A percentile compares a stretch with the other conserved stretches of the same genome.
Conservation (phyloP, 2,113 vertebrate genomes). For the Trematocara unimaculatum region DNA sequence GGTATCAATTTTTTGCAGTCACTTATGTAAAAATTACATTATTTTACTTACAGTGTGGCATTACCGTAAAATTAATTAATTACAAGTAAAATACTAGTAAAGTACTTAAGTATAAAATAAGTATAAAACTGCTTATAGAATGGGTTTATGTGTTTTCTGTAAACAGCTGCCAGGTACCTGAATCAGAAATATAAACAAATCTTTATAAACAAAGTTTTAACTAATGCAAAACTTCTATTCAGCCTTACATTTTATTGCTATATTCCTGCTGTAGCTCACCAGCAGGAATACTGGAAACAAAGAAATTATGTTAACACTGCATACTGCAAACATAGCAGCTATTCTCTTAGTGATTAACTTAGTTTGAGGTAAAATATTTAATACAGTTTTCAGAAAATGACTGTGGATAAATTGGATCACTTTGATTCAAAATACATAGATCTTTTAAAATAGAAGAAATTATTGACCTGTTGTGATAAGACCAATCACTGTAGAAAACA, state of each 20-base stretch:
- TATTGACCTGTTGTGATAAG: not conserved
- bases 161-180: not conserved
- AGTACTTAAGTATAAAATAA: not conserved
- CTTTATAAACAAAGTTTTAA: not conserved
- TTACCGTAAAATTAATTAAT: not conserved
- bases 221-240: not conserved
- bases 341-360: not conserved
- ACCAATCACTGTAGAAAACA: not conserved
- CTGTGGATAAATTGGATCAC: not conserved
- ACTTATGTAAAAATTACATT: not conserved
- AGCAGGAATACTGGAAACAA: not conserved
- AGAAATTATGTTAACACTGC: not conserved
- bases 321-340: not conserved
- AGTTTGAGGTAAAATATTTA: not conserved
- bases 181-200: not conserved
- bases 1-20: not conserved
- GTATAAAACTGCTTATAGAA: not conserved
- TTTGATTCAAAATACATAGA: not conserved
- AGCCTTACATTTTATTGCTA: not conserved
- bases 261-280: not conserved
- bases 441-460: not conserved
- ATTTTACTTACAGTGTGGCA: not conserved
- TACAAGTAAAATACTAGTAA: not conserved
- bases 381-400: not conserved
- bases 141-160: not conserved